Evolutionary conservation across 2,888 invertebrate species (phyloP), one percentile per base, ranked within the genome.

Genomic region (Micropterix aruncella): DNA sequence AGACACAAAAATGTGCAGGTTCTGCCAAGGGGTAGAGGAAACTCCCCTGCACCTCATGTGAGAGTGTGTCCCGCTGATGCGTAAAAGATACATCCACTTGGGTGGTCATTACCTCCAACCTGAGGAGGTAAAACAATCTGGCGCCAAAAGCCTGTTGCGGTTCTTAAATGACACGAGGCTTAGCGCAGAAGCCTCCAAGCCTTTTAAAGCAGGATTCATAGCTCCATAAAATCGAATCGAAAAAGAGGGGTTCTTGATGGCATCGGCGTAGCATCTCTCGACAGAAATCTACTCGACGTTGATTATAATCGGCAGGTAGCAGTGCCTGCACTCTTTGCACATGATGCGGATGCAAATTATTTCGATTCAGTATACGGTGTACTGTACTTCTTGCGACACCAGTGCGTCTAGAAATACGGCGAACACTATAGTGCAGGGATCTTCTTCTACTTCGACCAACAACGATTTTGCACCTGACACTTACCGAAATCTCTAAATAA

Each of bases 371-470:
- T 7, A 12, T 27, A 27, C 27, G 27, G 12, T 27, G 27, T 12
- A 7, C 27, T 12, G 27, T 27, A 12, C 7, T 27, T 12, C 27
- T 27, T 27, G 27, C 27, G 12, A 27, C 27, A 27, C 27, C 27
- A 12, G 27, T 27, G 7, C 27, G 27, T 27, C 27, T 27, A 7
- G 27, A 27, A 12, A 27, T 27, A 27, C 7, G 27, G 12, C 27
- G 27, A 7, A 27, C 27, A 12, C 27, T 27, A n/a, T n/a, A 7
- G 27, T 27, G 12, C 7, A 27, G 12, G 27, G 27, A 12, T 12
- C 27, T 27, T 38, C 38, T 38, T 38, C 15, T 38, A 38, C 38
- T 38, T 38, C 14, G 38, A 38, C 38, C 4, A 9, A 9, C 38
- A n/a, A n/a, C n/a, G n/a, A n/a, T n/a, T n/a, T n/a, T n/a, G n/a